Conservation (phyloP, 2,797 vertebrate genomes). For the Chelmon rostratus region DNA sequence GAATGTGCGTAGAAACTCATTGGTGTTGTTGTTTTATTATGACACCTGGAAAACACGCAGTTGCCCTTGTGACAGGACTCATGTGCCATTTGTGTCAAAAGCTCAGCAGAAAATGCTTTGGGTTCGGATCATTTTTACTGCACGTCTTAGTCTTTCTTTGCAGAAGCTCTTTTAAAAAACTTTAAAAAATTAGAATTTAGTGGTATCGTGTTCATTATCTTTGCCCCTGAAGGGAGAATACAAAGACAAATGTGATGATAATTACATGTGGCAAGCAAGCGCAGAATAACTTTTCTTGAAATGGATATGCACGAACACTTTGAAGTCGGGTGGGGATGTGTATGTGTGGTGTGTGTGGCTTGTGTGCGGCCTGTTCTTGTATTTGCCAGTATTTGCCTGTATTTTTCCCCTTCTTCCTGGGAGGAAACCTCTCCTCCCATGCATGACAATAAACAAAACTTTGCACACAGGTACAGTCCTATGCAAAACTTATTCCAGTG, state of each 20-base stretch:
- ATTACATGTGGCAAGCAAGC: not conserved
- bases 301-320: conserved; percentile 4
- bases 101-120: not conserved
- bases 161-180: not conserved
- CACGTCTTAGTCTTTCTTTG: not conserved
- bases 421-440: too few relatives aligned
- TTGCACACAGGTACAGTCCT: too few relatives aligned
- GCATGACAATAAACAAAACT: too few relatives aligned
- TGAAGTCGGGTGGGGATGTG: not conserved
- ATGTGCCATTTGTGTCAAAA: not conserved
- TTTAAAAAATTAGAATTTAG: not conserved
- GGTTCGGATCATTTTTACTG: not conserved
- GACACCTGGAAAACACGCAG: not conserved
- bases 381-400: too few relatives aligned
- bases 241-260: not conserved
- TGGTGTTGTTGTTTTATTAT: conserved; percentile 6
- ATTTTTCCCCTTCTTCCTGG: too few relatives aligned
- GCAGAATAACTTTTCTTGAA: not conserved
- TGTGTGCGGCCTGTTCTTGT: not conserved
- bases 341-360: conserved; percentile 3
- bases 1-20: not conserved
- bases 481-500: too few relatives aligned
- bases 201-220: not conserved
- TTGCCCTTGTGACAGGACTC: not conserved
- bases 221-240: not conserved